Evolutionary conservation across 2,797 vertebrate species (phyloP), one percentile per base, ranked within the genome.

Genomic region (Siniperca obscura): DNA sequence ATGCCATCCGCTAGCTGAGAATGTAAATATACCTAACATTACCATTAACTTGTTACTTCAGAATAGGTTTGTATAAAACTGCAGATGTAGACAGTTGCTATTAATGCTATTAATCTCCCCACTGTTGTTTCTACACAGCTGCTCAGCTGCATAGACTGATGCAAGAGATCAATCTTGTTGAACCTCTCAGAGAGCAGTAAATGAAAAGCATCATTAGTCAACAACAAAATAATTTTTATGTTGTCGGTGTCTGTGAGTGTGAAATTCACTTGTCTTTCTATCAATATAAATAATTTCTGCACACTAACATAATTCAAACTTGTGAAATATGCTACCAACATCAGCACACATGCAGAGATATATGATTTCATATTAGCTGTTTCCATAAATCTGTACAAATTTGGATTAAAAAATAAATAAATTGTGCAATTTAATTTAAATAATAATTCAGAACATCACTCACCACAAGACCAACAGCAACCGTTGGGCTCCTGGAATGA

Each of bases 21-120:
- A 42, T 74, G 90, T 88, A 92, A 93, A 92, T 92, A 92, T 77
- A 88, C 60, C 69, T 91, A 72, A 87, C 52, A 87, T 87, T 78
- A 67, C 85, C 74, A 82, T 80, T 53, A 62, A 80, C 78, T 67
- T 77, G 57, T 80, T 85, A 68, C 79, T 55, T 74, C 4, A 50
- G 5, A 70, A 77, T 52, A 64, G 3, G 3, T 81, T 53, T 59
- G 21, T 48, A 8, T 14, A 30, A 52, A 52, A 56, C 21, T 80
- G 59, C 40, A 78, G 5, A 76, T 50, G 38, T 17, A 72, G 25
- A 64, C 16, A 56, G 40, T 65, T 71, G 7, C 21, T 44, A 8
- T 62, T 19, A 17, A 27, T 55, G 17, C 22, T 36, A 30, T 17
- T 50, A 56, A 30, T 74, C 6, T 62, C 22, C 7, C 13, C 2